phyloP scores from a whole-genome alignment of 2,113 vertebrate genomes.

The Silurus meridionalis region DNA sequence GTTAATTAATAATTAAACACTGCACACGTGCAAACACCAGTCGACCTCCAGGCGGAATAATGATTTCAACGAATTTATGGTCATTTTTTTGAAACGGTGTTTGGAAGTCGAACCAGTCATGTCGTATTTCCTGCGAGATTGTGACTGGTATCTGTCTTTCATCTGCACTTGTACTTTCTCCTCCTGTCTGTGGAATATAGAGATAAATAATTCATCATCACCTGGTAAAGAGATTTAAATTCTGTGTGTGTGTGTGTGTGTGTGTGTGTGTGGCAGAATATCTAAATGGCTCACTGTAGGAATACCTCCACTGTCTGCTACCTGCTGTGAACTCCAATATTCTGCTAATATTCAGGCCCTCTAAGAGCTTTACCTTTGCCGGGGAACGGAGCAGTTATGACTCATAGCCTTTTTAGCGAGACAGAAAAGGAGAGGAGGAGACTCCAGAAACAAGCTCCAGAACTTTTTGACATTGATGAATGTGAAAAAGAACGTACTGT shows the following conservation, averaged over 20 bases:
- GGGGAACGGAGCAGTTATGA: conserved; percentile 6
- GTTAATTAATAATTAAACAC: background rate
- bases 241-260: conserved; percentile 22
- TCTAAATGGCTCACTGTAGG: conserved; percentile 42
- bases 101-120: background rate
- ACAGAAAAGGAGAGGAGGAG: background rate
- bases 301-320: conserved; percentile 32
- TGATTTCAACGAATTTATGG: background rate
- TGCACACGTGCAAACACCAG: background rate
- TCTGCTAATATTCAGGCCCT: conserved; percentile 26
- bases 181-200: conserved; percentile 17
- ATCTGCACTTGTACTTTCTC: background rate
- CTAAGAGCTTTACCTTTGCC: conserved; percentile 6
- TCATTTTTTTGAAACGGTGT: background rate
- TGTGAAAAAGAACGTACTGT: conserved; percentile 23
- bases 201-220: conserved; percentile 41
- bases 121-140: conserved; percentile 1
- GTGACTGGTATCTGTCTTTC: background rate
- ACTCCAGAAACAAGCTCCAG: background rate
- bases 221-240: conserved; percentile 31
- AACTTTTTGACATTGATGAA: conserved; percentile 28
- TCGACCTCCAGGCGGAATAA: background rate
- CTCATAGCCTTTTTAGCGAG: conserved; percentile 23
- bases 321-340: conserved; percentile 31
- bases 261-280: conserved; percentile 29